Evolutionary conservation across 2,113 vertebrate species (phyloP), one percentile per base, ranked within the genome.

Genomic region (Dipodomys merriami): DNA sequence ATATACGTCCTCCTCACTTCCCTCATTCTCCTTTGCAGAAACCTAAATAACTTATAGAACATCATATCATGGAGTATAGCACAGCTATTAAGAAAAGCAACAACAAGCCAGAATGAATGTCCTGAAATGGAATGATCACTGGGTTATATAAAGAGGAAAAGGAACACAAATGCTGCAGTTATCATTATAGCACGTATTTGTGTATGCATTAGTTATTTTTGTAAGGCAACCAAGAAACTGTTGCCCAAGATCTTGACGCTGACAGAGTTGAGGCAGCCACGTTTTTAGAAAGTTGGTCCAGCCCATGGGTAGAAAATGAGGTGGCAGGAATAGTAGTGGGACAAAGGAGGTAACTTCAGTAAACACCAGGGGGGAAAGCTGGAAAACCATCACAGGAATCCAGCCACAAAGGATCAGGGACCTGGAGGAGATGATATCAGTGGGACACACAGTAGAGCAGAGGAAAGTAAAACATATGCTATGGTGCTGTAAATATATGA

Each of bases 141-240:
- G 53, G 44, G 39, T 86, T 73, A 30, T 62, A 65, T 46, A 84
- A 46, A 86, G 57, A 73, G 39, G 68, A 88, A 72, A 92, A 90
- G 39, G 9, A 19, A 20, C 46, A 25, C 74, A 19, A 87, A 88
- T 91, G 71, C 67, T 92, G 23, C 33, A 76, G 12, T 94, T 74
- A 86, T 15, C 65, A n/a, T 82, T 73, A 87, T 84, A 68, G 77
- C 19, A 25, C 1, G 65, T 10, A 49, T n/a, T 65, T 22, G 25
- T n/a, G 2, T 80, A 39, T 84, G 27, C 27, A 33, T 69, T 7
- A 39, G 9, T 67, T 71, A 13, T 88, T 86, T 86, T 23, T 83
- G 25, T 87, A 88, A 91, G 35, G 9, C 90, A 90, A 82, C 10
- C 30, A 46, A 81, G 35, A 93, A 91, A 89, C 64, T 78, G 93